Evolutionary conservation across 2,888 invertebrate species (phyloP), one percentile per base, ranked within the genome.

Genomic region (Xestia ashworthii): DNA sequence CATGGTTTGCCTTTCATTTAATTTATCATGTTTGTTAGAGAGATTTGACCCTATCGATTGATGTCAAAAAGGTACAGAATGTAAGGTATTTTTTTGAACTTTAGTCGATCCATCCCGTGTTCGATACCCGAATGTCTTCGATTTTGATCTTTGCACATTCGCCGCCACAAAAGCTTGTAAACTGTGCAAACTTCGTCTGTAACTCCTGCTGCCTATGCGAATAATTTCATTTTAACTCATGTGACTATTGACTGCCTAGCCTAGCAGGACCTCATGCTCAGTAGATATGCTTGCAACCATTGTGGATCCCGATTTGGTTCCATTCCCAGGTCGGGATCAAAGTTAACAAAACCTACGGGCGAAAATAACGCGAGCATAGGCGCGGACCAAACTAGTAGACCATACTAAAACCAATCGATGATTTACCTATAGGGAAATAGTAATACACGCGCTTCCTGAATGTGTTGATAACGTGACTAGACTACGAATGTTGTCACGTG

Each of bases 391-490:
- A 44, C 44, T 1, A 44, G 44, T 44, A 1, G 44, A 44, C 9
- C 9, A 44, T 44, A 44, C 11, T 44, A 44, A 44, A 44, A 44
- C 44, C 44, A 44, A 44, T 44, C 9, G 9, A 44, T 44, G 6
- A 46, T 46, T 41, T 55, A 4, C 22, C 25, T 25, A 46, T 32
- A 46, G 0, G 14, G 41, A 44, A 64, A 65, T 25, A 41, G 14
- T 14, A 53, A 62, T 11, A 72, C 41, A 71, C 22, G n/a, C 16
- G 11, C n/a, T 78, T 14, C 14, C n/a, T 50, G 38, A 50, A 55
- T 41, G 41, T 71, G n/a, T 48, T 22, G 0, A 66, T 46, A 75
- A 81, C 68, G 65, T 53, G 68, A 58, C 81, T 65, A 25, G 65
- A 38, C 50, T 69, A 44, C 19, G 5, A 19, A 64, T 68, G n/a